Evolutionary conservation across 2,113 vertebrate species (phyloP).

Genomic region (Archilochus colubris): DNA sequence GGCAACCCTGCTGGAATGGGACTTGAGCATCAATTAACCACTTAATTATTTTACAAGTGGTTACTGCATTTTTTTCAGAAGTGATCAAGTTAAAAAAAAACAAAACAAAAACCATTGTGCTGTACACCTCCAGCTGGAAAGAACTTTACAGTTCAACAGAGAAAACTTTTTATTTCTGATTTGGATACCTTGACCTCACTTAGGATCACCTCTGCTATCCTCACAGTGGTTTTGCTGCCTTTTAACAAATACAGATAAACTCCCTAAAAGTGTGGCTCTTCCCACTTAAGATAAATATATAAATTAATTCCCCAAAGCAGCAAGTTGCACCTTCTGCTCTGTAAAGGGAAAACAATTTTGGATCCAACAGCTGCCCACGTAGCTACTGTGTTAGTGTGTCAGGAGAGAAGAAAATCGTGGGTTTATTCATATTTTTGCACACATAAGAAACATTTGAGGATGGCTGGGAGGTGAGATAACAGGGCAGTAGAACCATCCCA

Average conservation of each 20-base stretch:
- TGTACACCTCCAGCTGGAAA: background rate
- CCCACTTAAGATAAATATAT: background rate
- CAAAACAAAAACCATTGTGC: too few species aligned
- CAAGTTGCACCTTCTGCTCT: background rate
- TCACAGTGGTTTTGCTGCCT: background rate
- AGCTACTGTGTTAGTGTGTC: background rate
- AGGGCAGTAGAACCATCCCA: background rate
- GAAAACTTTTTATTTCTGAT: background rate
- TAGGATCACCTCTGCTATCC: background rate
- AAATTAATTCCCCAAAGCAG: background rate
- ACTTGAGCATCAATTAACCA: background rate
- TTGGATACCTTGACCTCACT: background rate
- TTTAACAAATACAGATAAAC: background rate
- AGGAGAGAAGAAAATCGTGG: background rate
- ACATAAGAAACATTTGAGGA: fast-evolving
- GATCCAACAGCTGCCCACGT: background rate
- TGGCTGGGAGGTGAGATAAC: background rate
- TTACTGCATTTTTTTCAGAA: background rate
- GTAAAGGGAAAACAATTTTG: background rate
- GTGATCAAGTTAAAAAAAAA: background rate
- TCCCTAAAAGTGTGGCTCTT: background rate
- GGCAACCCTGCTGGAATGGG: background rate
- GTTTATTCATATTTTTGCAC: background rate
- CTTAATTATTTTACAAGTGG: background rate
- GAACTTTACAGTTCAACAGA: background rate